Evolutionary conservation across 2,113 vertebrate species (phyloP), one percentile per base, ranked within the genome.

Genomic region (Indicator maculatus): DNA sequence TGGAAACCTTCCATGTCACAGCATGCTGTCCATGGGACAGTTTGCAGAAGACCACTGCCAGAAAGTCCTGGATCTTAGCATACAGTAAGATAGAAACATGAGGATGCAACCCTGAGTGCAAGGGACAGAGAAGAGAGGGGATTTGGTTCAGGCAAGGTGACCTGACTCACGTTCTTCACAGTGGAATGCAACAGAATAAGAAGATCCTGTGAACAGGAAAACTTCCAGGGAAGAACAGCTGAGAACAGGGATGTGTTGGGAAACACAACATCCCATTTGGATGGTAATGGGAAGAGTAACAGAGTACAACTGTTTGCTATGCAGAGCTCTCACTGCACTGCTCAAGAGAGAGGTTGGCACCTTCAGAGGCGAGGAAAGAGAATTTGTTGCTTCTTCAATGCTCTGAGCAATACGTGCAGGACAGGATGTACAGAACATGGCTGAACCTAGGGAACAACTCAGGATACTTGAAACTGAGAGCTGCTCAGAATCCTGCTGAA

Each of bases 211-310:
- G n/a, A 82, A 20, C 0, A 76, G n/a, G 55, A 61, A 3, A 30
- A 69, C 4, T 65, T 89, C 33, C 44, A 75, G 17, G 0, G 1
- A 28, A 67, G 31, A 19, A 69, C 16, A 86, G 47, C 5, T 78
- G 36, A 69, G 47, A 38, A 31, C n/a, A 83, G 69, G 44, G 10
- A 8, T 3, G 5, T 4, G 56, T 20, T 55, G 30, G 11, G 66
- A 70, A 63, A 24, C 3, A 2, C 0, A 2, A 45, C 67, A 27
- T 16, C 8, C 8, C 0, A 0, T 70, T 33, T 66, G 44, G 55
- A 28, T 44, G n/a, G 23, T 7, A 53, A 7, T 7, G 41, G 41
- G 36, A 45, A 82, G 16, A 17, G 36, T 16, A 8, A 9, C 0
- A 1, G 17, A 52, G 30, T 3, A 4, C 26, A 58, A 30, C 15